Base-by-base conservation (phyloP, 2,888 invertebrate genomes). In the Eustalomyia histrio region DNA sequence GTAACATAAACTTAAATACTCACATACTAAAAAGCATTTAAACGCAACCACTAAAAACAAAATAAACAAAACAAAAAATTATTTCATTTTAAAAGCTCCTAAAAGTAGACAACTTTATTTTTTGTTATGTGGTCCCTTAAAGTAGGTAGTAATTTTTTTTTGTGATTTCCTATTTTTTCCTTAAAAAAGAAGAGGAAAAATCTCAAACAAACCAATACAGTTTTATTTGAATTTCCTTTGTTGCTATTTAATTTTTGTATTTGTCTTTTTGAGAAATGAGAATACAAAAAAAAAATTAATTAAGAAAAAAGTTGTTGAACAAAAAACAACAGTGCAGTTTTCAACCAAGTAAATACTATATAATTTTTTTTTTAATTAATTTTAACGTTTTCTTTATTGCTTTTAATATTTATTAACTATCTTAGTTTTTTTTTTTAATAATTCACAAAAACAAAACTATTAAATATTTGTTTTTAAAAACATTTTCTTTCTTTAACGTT, bases 21-120 rank as follows among this genome's bases (percentile, higher is more conserved):
- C 58, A 74, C 18, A 69, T 52, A 33, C 33, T 58, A 21, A 16
- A 33, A 65, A 65, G 60, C 50, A 75, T 61, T 79, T 71, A 35
- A 65, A 60, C n/a, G 53, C 60, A 64, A 69, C 71, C 73, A 68
- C 68, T 39, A 17, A 63, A 65, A 43, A 50, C 14, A 65, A 35
- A 6, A 17, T 10, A 9, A 69, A 47, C 6, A 39, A 43, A 50
- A 60, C 17, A 16, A n/a, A 53, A 67, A 17, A 24, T 3, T 16
- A 29, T 5, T 68, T 55, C 7, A 24, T 69, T 68, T 39, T 14
- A 69, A 64, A 71, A 64, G 52, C 76, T 43, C 24, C 29, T 18
- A 18, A 71, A 71, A 71, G 64, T 72, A 78, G 64, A 60, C 65
- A 53, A 60, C 43, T 47, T 39, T 60, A 52, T 29, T 75, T 43